Conservation (phyloP, 2,888 invertebrate species). For the Imbricaverruca yamaguchii region DNA sequence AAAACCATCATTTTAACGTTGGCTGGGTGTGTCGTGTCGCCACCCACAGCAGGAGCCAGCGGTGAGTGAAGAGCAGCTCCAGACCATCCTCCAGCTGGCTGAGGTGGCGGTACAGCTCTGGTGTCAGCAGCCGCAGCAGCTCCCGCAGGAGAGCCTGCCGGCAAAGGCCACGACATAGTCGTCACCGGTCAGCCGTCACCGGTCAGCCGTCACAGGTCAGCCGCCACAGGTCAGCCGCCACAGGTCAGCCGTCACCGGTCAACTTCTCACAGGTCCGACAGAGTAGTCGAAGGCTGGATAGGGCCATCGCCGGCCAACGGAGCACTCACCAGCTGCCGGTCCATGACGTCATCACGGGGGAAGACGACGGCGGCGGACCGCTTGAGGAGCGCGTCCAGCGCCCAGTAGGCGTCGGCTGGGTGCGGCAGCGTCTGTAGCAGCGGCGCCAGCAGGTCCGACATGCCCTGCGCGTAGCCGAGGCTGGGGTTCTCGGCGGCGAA, state of each 20-base stretch:
- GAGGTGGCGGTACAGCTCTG: slow-evolving; percentile 75
- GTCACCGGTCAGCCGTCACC: no score
- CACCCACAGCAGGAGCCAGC: slow-evolving; percentile 84
- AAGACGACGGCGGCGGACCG: slow-evolving; percentile 81
- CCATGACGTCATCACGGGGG: slow-evolving; percentile 91
- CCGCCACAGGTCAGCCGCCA: no score
- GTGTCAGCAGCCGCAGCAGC: slow-evolving; percentile 73
- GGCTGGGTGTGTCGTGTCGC: not conserved
- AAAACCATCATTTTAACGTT: no score
- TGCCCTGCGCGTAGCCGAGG: slow-evolving; percentile 62
- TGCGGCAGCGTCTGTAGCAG: slow-evolving; percentile 77
- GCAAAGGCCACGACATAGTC: slow-evolving; percentile 31
- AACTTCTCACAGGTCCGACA: no score
- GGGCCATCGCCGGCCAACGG: no score
- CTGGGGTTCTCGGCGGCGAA: slow-evolving; percentile 98
- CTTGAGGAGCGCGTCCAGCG: slow-evolving; percentile 96
- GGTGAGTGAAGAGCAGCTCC: slow-evolving; percentile 98
- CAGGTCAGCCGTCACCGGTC: no score
- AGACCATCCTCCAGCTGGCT: slow-evolving; percentile 70
- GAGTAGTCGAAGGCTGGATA: no score
- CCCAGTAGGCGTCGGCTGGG: slow-evolving; percentile 98
- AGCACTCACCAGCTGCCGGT: slow-evolving; percentile 65
- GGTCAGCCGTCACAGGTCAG: no score
- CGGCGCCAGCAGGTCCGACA: slow-evolving; percentile 94
- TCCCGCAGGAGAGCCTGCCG: slow-evolving; percentile 66